phyloP scores from a whole-genome alignment of 23 tunicate species.

The Trididemnum nubilum region DNA sequence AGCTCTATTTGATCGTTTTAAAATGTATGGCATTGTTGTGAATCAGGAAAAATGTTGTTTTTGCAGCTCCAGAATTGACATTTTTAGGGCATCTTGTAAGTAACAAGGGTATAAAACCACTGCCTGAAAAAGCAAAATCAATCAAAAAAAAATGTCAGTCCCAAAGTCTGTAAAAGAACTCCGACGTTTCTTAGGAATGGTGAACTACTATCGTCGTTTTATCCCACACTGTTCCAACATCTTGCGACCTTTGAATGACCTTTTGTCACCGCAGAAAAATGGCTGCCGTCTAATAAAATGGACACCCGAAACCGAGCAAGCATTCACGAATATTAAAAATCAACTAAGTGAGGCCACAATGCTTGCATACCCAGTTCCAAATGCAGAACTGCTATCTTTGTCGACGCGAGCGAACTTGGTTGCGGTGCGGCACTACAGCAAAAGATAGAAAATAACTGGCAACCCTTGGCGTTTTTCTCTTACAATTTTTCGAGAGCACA shows the following conservation, averaged over 20 bases:
- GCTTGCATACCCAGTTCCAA: conserved; percentile 1
- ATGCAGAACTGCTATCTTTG: conserved; percentile 10
- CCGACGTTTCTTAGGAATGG: conserved; percentile 3
- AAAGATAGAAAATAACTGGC: background rate
- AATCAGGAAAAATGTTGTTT: conserved; percentile 9
- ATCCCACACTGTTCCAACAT: conserved; percentile 1
- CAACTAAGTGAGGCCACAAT: background rate
- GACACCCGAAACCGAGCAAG: background rate
- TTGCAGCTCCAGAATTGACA: background rate
- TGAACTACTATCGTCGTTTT: background rate
- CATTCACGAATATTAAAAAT: background rate
- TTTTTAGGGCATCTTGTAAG: background rate
- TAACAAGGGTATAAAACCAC: background rate
- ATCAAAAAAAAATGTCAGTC: background rate
- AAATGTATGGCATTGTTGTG: background rate
- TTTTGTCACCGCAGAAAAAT: background rate
- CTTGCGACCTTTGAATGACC: background rate
- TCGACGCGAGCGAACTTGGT: background rate
- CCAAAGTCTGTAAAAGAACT: background rate
- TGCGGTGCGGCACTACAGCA: conserved; percentile 12
- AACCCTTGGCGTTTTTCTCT: conserved; percentile 19
- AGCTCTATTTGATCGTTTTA: background rate
- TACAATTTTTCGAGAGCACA: background rate
- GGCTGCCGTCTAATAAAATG: background rate
- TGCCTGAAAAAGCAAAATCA: background rate